These are phyloP conservation scores for Eristalis tenax DNA, from an alignment of 2,888 invertebrate genomes.

Conservation along the genomic window DNA sequence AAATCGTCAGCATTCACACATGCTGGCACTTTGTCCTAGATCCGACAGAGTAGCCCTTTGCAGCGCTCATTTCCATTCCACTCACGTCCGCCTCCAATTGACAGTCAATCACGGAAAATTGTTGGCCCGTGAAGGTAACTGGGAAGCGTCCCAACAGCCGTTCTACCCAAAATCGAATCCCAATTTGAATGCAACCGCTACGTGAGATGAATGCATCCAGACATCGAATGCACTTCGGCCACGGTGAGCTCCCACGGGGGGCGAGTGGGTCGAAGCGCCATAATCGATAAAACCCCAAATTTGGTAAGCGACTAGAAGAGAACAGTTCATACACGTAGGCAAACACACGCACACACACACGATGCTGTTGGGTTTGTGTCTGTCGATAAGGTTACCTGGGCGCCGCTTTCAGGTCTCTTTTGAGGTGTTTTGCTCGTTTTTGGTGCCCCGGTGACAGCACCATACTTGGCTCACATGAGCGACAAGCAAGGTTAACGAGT, in stretches of 20 bases:
- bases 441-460: slow-evolving; percentile 67
- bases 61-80: background rate
- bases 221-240: slow-evolving; percentile 23
- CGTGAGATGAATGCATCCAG: slow-evolving; percentile 45
- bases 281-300: slow-evolving; percentile 63
- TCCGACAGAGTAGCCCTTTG: background rate
- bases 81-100: slow-evolving; percentile 15
- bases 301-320: slow-evolving; percentile 39
- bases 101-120: slow-evolving; percentile 47
- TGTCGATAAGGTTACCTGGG: slow-evolving; percentile 57
- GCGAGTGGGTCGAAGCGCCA: slow-evolving; percentile 13
- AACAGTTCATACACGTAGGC: background rate
- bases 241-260: slow-evolving; percentile 14
- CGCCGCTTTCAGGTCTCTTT: slow-evolving; percentile 55
- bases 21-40: too few relatives aligned
- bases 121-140: slow-evolving; percentile 22
- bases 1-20: too few relatives aligned
- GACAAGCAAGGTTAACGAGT: slow-evolving; percentile 70
- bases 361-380: background rate
- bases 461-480: slow-evolving; percentile 62
- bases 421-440: slow-evolving; percentile 31
- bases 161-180: background rate
- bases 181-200: slow-evolving; percentile 52
- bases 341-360: background rate
- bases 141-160: background rate